Evolutionary conservation across 2,888 invertebrate genomes (phyloP).

Genomic region (Heliconius charithonia): DNA sequence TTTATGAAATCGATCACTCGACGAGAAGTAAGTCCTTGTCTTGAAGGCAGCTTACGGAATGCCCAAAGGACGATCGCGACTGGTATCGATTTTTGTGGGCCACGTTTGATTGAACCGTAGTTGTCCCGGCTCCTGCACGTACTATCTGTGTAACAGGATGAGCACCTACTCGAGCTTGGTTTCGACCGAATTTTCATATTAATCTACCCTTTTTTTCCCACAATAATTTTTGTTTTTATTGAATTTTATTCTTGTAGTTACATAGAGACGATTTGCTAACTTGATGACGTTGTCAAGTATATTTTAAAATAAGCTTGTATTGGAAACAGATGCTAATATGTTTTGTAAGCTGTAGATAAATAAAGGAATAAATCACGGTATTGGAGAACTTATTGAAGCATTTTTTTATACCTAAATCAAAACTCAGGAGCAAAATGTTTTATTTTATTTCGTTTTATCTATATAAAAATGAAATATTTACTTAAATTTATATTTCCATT

Average conservation of each 20-base stretch:
- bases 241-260: background rate
- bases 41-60: constrained; percentile 62
- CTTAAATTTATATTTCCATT: no score
- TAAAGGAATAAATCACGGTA: background rate
- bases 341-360: background rate
- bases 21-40: constrained; percentile 62
- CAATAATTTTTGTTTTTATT: constrained; percentile 17
- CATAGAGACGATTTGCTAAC: background rate
- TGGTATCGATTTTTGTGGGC: constrained; percentile 57
- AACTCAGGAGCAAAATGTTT: no score
- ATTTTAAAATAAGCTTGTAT: background rate
- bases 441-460: no score
- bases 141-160: constrained; percentile 32
- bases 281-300: constrained; percentile 12
- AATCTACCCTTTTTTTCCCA: background rate
- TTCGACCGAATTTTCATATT: constrained; percentile 22
- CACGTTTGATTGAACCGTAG: constrained; percentile 56
- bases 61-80: constrained; percentile 68
- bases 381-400: no score
- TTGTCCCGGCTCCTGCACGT: constrained; percentile 25
- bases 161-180: constrained; percentile 19
- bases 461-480: no score
- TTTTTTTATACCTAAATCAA: no score
- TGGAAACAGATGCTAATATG: background rate
- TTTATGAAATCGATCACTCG: constrained; percentile 64